Conservation (phyloP, 2,797 vertebrate genomes). For the Carapus acus region DNA sequence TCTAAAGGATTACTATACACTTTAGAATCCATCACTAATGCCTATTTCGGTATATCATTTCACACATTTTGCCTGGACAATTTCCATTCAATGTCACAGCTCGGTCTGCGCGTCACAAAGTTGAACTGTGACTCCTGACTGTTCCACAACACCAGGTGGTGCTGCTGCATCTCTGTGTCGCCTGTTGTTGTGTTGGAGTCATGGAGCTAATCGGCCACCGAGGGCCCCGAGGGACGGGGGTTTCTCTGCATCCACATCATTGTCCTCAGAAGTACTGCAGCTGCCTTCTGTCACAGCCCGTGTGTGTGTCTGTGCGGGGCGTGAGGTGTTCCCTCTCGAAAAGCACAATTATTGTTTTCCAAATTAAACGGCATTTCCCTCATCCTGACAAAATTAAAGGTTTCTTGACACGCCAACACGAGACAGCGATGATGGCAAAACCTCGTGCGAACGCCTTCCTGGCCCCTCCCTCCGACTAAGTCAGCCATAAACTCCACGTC, state of each 20-base stretch:
- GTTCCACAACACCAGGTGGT: slow-evolving; percentile 69
- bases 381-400: slow-evolving; percentile 54
- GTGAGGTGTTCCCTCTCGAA: slow-evolving; percentile 23
- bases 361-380: slow-evolving; percentile 53
- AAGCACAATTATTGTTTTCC: slow-evolving; percentile 28
- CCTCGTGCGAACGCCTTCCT: slow-evolving; percentile 55
- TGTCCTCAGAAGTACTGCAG: slow-evolving; percentile 20
- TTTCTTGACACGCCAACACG: slow-evolving; percentile 58
- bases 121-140: slow-evolving; percentile 47
- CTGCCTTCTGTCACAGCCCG: background rate
- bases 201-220: slow-evolving; percentile 35
- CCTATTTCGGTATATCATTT: no score
- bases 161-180: slow-evolving; percentile 62
- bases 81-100: no score
- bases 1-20: no score
- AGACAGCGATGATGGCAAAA: slow-evolving; percentile 56
- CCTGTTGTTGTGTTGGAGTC: slow-evolving; percentile 20
- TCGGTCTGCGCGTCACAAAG: no score
- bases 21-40: no score
- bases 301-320: slow-evolving; percentile 14
- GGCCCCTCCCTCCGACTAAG: slow-evolving; percentile 68
- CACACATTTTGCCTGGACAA: no score
- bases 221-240: slow-evolving; percentile 21
- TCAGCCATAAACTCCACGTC: slow-evolving; percentile 62
- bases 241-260: slow-evolving; percentile 20